Evolutionary conservation across 2,113 vertebrate species (phyloP), one percentile per base, ranked within the genome.

Genomic region (Microcebus murinus): DNA sequence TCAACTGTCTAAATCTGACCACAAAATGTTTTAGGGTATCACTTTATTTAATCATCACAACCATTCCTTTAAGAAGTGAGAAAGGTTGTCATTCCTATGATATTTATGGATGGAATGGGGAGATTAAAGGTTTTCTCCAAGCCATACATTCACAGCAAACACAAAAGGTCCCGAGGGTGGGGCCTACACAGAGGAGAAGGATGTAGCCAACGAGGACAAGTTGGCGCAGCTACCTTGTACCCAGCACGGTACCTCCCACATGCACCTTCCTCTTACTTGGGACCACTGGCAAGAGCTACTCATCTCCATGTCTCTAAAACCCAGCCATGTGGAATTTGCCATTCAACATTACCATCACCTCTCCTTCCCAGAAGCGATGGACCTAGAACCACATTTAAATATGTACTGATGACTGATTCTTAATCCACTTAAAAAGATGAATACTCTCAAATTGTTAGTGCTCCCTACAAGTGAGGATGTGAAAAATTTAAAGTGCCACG

Each of bases 211-310:
- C 2, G 9, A 42, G 3, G 12, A 21, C n/a, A 34, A 36, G 21
- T 2, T 21, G 12, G 36, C 36, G 5, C 0, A 1, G 65, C 11
- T 11, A 10, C 25, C 12, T 34, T 55, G n/a, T 61, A 31, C 6
- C 18, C 4, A 8, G 42, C 20, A 48, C 0, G 57, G 63, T 13
- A 5, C 3, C 48, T 61, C 73, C 65, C 14, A 25, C 3, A 5
- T 2, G 6, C 1, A 2, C 0, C 4, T n/a, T 93, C 23, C 27
- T 55, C 17, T 25, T 67, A 6, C 23, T 52, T 59, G 50, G 7
- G 2, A 70, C 70, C 21, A n/a, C 23, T 80, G 1, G 23, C 20
- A 13, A 85, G 9, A 29, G 82, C 18, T 55, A 61, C 20, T n/a
- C 9, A 52, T 76, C 27, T n/a, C 21, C 1, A n/a, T 1, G 48